These are phyloP conservation scores for Leptinotarsa rubiginosa DNA, from an alignment of 2,888 invertebrate species.

Conservation along the genomic window DNA sequence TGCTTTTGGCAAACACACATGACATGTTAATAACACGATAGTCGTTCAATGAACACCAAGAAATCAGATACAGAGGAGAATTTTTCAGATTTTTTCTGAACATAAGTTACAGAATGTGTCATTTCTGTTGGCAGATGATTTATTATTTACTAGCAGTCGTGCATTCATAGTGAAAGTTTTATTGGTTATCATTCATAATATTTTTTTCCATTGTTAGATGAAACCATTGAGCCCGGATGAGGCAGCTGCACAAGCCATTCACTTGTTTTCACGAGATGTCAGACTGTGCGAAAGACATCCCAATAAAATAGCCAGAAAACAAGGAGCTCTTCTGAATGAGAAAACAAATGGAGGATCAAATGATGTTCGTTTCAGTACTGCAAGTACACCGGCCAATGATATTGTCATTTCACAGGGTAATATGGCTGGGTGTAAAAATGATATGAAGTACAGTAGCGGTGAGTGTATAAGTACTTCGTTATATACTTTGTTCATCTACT, in stretches of 20 bases:
- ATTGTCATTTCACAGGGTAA: conserved; percentile 51
- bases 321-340: conserved; percentile 46
- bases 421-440: conserved; percentile 54
- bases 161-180: conserved; percentile 19
- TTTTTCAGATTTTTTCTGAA: too few relatives aligned
- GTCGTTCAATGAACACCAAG: too few relatives aligned
- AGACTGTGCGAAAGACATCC: conserved; percentile 82
- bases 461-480: conserved; percentile 27
- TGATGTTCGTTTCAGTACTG: conserved; percentile 32
- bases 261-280: conserved; percentile 87
- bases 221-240: conserved; percentile 85
- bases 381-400: conserved; percentile 56
- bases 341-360: conserved; percentile 42
- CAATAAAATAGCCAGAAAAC: conserved; percentile 78
- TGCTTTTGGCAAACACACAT: too few relatives aligned
- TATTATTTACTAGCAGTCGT: too few relatives aligned
- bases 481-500: too few relatives aligned
- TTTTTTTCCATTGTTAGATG: conserved; percentile 67
- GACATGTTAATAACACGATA: too few relatives aligned
- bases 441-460: conserved; percentile 49
- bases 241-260: conserved; percentile 90
- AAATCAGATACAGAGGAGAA: too few relatives aligned
- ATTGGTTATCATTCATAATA: background rate
- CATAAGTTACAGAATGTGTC: too few relatives aligned
- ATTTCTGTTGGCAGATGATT: too few relatives aligned